Conservation (phyloP, 1,140 invertebrate species). For the Maconellicoccus hirsutus region DNA sequence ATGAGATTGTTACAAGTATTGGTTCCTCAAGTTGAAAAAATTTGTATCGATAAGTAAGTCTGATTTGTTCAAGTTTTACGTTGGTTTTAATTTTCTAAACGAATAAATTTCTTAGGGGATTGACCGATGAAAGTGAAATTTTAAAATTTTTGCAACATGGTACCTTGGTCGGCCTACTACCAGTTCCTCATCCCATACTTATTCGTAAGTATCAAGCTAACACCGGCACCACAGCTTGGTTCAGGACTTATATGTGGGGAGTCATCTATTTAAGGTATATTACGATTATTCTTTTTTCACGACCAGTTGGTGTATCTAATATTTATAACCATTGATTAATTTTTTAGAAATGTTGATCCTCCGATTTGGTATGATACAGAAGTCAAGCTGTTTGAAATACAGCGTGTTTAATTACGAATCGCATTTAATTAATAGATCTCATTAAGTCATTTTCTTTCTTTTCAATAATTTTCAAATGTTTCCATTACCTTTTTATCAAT, state of each 20-base stretch:
- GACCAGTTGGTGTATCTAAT: constrained; percentile 18
- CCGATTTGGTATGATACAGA: constrained; percentile 99
- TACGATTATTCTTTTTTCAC: no score
- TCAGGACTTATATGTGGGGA: constrained; percentile 98
- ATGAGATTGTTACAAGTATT: constrained; percentile 96
- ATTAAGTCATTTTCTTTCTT: no score
- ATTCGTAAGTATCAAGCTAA: constrained; percentile 99
- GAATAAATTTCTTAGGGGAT: constrained; percentile 53
- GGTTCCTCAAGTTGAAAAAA: constrained; percentile 99
- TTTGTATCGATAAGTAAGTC: constrained; percentile 96
- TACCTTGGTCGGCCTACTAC: constrained; percentile 90
- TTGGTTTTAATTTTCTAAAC: no score
- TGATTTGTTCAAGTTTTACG: constrained; percentile 18
- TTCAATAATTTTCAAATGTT: no score
- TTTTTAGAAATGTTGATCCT: constrained; percentile 84
- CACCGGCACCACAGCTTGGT: constrained; percentile 95
- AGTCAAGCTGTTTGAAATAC: constrained; percentile 97
- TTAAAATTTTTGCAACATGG: constrained; percentile 98
- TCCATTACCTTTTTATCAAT: no score
- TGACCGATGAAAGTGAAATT: constrained; percentile 99
- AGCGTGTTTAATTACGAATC: constrained; percentile 54
- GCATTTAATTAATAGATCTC: no score
- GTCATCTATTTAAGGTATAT: constrained; percentile 88
- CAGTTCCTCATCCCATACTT: constrained; percentile 97
- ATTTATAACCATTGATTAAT: constrained; percentile 13